These are phyloP conservation scores for Notiomystis cincta DNA, from an alignment of 2,113 vertebrate species.

Conservation along the genomic window DNA sequence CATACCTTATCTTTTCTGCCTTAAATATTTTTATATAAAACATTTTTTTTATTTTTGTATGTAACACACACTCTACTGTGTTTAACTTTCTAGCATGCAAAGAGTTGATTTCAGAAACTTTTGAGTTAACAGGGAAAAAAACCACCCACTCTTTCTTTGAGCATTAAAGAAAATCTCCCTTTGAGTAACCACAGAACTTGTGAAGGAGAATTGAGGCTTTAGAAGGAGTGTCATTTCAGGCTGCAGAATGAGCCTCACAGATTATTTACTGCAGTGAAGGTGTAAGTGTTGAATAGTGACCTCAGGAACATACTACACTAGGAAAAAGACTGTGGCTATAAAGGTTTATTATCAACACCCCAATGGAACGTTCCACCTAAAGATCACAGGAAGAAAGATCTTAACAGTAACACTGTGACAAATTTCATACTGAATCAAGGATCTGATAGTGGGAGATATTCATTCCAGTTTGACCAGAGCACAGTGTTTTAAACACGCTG, in stretches of 20 bases:
- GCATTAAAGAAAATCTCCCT: background rate
- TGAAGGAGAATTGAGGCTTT: background rate
- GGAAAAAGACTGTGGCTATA: background rate
- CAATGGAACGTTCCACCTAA: background rate
- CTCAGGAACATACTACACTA: background rate
- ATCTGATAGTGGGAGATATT: background rate
- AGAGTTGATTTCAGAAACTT: background rate
- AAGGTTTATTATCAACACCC: background rate
- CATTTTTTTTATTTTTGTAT: background rate
- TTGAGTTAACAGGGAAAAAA: background rate
- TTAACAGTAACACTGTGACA: background rate
- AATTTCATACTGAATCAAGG: background rate
- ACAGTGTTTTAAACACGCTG: background rate
- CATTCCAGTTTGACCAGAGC: background rate
- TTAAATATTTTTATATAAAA: background rate
- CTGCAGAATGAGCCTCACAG: background rate
- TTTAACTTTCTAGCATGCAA: background rate
- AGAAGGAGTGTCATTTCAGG: background rate
- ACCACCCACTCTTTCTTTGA: background rate
- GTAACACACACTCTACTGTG: background rate
- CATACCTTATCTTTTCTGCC: too few species aligned
- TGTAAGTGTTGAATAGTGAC: background rate
- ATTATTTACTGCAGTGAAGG: background rate
- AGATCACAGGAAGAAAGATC: background rate
- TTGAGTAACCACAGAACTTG: background rate